These are phyloP conservation scores for Eidolon helvum DNA, from an alignment of 2,113 vertebrate genomes.

Conservation along the genomic window DNA sequence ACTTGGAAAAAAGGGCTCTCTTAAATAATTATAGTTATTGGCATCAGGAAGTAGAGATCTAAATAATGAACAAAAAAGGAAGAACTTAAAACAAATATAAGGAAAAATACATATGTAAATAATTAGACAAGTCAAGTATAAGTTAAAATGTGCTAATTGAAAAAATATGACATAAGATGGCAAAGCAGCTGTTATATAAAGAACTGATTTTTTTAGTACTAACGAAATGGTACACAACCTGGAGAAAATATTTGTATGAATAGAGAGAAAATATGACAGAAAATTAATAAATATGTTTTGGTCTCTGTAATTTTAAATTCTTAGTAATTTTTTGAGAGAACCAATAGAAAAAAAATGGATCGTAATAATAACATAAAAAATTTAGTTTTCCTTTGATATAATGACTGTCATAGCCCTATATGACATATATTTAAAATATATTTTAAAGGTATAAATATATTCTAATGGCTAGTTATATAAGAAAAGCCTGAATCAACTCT, in stretches of 20 bases:
- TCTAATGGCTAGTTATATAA: not conserved
- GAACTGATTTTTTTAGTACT: no score
- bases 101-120: not conserved
- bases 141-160: not conserved
- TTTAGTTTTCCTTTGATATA: not conserved
- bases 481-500: not conserved
- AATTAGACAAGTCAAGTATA: not conserved
- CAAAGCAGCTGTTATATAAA: not conserved
- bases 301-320: not conserved
- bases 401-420: not conserved
- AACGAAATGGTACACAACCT: not conserved
- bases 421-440: not conserved
- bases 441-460: not conserved
- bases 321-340: not conserved
- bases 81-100: not conserved
- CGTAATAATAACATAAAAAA: not conserved
- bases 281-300: not conserved
- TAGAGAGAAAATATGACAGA: not conserved
- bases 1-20: fast-evolving
- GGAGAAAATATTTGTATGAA: not conserved
- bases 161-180: not conserved
- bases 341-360: not conserved
- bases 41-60: not conserved
- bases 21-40: not conserved
- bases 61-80: not conserved